phyloP scores from a whole-genome alignment of 2,888 invertebrate genomes.

The Trachelus troglodyta region DNA sequence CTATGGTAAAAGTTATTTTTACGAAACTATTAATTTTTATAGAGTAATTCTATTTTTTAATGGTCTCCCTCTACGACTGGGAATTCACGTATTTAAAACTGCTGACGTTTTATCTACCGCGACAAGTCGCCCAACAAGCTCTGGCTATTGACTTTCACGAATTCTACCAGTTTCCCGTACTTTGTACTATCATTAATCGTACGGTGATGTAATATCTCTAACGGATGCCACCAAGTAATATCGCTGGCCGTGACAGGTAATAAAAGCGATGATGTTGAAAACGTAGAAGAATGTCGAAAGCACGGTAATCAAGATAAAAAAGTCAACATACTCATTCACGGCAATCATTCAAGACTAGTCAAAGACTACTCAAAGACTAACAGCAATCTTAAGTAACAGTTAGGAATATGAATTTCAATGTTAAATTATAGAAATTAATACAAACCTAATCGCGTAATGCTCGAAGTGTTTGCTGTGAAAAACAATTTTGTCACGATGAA shows the following conservation, averaged over 20 bases:
- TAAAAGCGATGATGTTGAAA: not conserved
- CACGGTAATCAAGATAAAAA: not conserved
- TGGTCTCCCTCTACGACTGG: not conserved
- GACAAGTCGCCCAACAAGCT: not conserved
- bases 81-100: not conserved
- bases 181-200: not conserved
- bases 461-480: not conserved
- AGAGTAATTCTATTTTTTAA: not conserved
- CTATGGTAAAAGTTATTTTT: not conserved
- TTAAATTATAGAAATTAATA: not conserved
- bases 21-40: not conserved
- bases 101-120: not conserved
- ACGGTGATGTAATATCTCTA: constrained; percentile 1
- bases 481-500: not conserved
- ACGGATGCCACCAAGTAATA: not conserved
- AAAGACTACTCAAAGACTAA: too few relatives aligned
- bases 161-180: not conserved
- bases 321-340: not conserved
- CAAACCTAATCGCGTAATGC: not conserved
- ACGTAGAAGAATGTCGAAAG: not conserved
- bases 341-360: not conserved
- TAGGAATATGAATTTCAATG: not conserved
- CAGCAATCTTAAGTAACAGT: not conserved
- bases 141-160: constrained; percentile 3
- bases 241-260: not conserved